Evolutionary conservation across 2,888 invertebrate species (phyloP), one percentile per base, ranked within the genome.

Genomic region (Torymus aiolomorphi): DNA sequence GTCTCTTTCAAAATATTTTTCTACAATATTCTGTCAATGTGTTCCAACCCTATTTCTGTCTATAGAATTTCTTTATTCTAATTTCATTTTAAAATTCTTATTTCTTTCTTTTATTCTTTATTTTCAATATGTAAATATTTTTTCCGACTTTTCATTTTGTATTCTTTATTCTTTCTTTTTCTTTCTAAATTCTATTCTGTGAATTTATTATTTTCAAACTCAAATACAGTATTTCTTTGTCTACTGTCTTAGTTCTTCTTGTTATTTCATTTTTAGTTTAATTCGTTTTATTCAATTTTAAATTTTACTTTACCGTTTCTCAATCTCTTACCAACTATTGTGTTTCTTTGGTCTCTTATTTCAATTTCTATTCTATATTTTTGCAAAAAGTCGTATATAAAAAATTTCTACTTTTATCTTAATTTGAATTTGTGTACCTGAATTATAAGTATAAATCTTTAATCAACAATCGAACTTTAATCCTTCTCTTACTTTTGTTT

Each of bases 181-280:
- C 24, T 51, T 65, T 42, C 20, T 54, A 3, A 16, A 51, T 51
- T 18, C 14, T 67, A 13, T 18, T 49, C 20, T 70, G 54, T 10
- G 52, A 56, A 13, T 54, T 51, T 56, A 5, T 56, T 14, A 5
- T 74, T 20, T 66, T 31, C 16, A 24, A n/a, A 59, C 42, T 16
- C 52, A 8, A 18, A 16, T 57, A 57, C 20, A 24, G n/a, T 52
- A 54, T 16, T 56, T 73, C 75, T 80, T 57, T 82, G 20, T 80
- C 74, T 76, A 59, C 65, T 57, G 52, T 61, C 14, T 18, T 13
- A 16, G 72, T 66, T 14, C 16, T 70, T 31, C 16, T 56, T 72
- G 65, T 56, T 74, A 67, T 62, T 52, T 72, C 61, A 20, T 42
- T 49, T n/a, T 49, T 13, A 42, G 31, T 63, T 16, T 14, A 24